Percentiles rank a stretch among this genome's conserved stretches.
phyloP scores from a whole-genome alignment of 2,113 vertebrate genomes.

The Caracal caracal region DNA sequence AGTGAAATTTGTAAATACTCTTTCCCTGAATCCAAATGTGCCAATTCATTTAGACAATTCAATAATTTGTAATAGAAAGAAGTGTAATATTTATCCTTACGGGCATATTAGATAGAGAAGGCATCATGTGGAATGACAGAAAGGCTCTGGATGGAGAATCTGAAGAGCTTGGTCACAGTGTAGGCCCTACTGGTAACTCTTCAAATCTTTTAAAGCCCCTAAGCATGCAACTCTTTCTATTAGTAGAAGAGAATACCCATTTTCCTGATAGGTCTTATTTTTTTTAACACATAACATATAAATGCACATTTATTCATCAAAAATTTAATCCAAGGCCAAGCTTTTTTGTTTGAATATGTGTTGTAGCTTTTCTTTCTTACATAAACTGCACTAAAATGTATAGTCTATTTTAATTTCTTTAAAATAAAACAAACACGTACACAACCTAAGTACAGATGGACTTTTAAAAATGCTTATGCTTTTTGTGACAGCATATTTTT shows the following conservation, averaged over 20 bases:
- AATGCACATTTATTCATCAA: neutral
- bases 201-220: neutral
- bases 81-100: neutral
- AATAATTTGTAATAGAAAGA: neutral
- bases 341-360: constrained; percentile 4
- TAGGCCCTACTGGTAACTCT: neutral
- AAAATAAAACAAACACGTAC: constrained; percentile 25
- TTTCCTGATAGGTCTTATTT: neutral
- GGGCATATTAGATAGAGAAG: neutral
- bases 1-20: neutral
- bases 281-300: constrained; percentile 3
- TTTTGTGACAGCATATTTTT: neutral
- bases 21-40: neutral
- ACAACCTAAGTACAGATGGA: neutral
- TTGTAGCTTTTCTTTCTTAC: neutral
- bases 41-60: neutral
- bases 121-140: neutral
- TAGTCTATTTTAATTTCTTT: neutral
- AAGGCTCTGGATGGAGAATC: too few species aligned
- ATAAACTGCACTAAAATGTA: neutral
- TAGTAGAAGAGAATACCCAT: neutral
- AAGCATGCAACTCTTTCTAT: neutral
- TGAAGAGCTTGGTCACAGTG: neutral
- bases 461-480: constrained; percentile 5
- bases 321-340: neutral